Conservation (phyloP, 2,797 vertebrate genomes). For the Catostomus latipinnis region DNA sequence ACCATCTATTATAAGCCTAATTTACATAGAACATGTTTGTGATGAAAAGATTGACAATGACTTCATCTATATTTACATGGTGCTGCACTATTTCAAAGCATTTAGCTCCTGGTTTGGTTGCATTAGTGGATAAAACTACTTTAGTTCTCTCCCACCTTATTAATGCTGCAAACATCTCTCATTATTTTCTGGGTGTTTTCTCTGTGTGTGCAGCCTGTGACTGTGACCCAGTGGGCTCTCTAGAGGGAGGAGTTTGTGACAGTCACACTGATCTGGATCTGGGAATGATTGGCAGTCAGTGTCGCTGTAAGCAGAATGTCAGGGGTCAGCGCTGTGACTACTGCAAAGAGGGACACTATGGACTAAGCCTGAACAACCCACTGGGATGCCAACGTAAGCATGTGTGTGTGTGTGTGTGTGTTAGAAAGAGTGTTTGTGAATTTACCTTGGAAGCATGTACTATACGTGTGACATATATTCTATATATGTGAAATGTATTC, state of each 20-base stretch:
- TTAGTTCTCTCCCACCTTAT: too few species aligned
- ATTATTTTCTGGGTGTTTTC: too few species aligned
- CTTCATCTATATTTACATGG: too few species aligned
- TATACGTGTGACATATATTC: background rate
- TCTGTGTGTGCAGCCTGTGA: conserved; percentile 78
- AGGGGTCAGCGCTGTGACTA: conserved; percentile 81
- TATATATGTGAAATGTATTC: background rate
- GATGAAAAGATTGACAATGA: too few species aligned
- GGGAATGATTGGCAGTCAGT: conserved; percentile 86
- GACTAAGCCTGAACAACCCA: conserved; percentile 81
- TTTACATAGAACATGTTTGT: too few species aligned
- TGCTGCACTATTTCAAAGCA: too few species aligned
- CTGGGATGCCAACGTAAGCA: conserved; percentile 85
- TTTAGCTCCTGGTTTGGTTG: too few species aligned
- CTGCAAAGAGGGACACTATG: conserved; percentile 83
- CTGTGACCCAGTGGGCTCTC: conserved; percentile 84
- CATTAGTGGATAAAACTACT: too few species aligned
- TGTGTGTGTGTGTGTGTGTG: background rate
- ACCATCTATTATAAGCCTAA: too few species aligned
- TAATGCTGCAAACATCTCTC: too few species aligned
- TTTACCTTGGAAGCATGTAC: background rate
- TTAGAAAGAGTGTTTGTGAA: background rate
- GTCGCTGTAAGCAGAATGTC: conserved; percentile 85
- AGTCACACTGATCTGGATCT: conserved; percentile 78
- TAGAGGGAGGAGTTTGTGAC: conserved; percentile 86